Conservation (phyloP, 1,140 invertebrate species). For the Hesperophylax magnus region DNA sequence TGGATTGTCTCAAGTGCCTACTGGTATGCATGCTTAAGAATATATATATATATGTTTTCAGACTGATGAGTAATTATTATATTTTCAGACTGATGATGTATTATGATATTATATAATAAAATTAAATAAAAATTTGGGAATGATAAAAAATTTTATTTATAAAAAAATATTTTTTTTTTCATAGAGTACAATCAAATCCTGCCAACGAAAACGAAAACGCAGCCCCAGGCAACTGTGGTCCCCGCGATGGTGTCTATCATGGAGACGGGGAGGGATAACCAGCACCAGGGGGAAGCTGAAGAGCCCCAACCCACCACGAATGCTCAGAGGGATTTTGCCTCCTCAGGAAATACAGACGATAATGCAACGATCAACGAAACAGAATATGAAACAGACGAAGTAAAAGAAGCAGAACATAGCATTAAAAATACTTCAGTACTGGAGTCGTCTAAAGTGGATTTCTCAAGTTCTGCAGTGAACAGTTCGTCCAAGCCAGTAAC, state of each 20-base stretch:
- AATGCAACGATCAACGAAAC: slow-evolving; percentile 40
- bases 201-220: slow-evolving; percentile 67
- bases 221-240: slow-evolving; percentile 1
- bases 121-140: too few relatives aligned
- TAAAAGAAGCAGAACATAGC: slow-evolving; percentile 46
- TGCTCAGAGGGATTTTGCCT: slow-evolving; percentile 56
- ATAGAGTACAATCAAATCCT: slow-evolving; percentile 65
- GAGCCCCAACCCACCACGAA: slow-evolving; percentile 73
- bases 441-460: slow-evolving; percentile 31
- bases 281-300: slow-evolving; percentile 75
- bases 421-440: slow-evolving; percentile 46
- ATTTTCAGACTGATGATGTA: too few relatives aligned
- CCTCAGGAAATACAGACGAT: too few relatives aligned
- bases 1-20: too few relatives aligned
- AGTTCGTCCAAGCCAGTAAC: background rate
- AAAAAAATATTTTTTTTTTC: too few relatives aligned
- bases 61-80: too few relatives aligned
- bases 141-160: too few relatives aligned
- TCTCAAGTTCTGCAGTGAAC: background rate
- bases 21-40: too few relatives aligned
- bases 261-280: background rate
- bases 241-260: slow-evolving; percentile 29
- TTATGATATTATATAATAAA: too few relatives aligned
- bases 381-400: slow-evolving; percentile 39
- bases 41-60: too few relatives aligned